Percentiles rank a stretch among this genome's conserved stretches.
Evolutionary conservation across 2,888 invertebrate species (phyloP).

Genomic region (Synergus itoensis): DNA sequence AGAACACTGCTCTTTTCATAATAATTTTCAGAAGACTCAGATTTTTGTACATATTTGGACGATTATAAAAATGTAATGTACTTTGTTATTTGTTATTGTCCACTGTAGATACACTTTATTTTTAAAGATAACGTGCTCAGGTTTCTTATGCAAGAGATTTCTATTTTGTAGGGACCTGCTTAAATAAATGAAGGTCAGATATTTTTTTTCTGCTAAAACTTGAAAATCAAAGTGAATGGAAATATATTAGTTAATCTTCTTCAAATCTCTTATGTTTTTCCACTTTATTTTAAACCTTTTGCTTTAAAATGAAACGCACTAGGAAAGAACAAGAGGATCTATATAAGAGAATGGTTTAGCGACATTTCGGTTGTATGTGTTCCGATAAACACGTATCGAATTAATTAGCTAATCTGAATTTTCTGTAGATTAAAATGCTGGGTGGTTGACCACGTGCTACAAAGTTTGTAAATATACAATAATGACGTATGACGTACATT

Average conservation of each 20-base stretch:
- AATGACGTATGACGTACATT: not conserved
- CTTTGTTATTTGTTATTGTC: not conserved
- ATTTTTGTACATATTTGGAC: no score
- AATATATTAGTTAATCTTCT: not conserved
- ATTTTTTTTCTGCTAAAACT: not conserved
- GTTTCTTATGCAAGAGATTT: slow-evolving; percentile 3
- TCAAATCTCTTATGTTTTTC: no score
- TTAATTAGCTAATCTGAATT: slow-evolving; percentile 18
- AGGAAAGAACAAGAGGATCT: not conserved
- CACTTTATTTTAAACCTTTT: no score
- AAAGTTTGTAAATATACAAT: slow-evolving; percentile 18
- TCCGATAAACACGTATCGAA: not conserved
- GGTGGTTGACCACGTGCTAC: not conserved
- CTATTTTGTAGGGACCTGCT: not conserved
- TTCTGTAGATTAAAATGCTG: not conserved
- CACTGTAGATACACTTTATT: not conserved
- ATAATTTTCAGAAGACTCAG: no score
- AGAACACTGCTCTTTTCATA: no score
- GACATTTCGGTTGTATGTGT: not conserved
- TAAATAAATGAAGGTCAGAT: not conserved
- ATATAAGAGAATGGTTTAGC: not conserved
- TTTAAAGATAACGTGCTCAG: not conserved
- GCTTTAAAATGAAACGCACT: not conserved
- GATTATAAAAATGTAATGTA: no score
- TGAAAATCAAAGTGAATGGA: not conserved